Base-by-base conservation (phyloP, 2,888 invertebrate genomes). In the Amblyteles armatorius region DNA sequence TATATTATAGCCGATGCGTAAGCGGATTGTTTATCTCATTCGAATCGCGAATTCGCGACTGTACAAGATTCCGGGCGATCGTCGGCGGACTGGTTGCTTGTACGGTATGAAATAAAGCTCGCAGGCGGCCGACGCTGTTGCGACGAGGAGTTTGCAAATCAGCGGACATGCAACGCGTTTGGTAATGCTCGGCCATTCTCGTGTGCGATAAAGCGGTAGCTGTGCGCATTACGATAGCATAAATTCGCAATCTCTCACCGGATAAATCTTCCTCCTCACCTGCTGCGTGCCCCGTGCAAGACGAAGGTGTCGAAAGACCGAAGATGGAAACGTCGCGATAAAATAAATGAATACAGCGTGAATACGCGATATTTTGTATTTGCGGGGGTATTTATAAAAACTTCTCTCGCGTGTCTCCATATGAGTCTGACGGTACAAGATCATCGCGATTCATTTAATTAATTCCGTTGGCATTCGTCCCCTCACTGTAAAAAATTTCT, bases 21-120 rank as follows among this genome's bases (percentile, higher is more conserved):
- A 86, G 78, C 83, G 77, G 63, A 86, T 85, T 80, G 72, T 78
- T 85, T 85, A 86, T 82, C 83, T 68, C 73, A 63, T 85, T 74
- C 48, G 52, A 83, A 83, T 80, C 57, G 60, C 63, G 55, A 55
- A 29, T 72, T 50, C 60, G 57, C 65, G 50, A 48, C 44, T n/a
- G n/a, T 22, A 71, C 52, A 52, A 11, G 29, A 73, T 80, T 57
- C 60, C 60, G 26, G 16, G 57, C 57, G 16, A 60, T 60, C 60
- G 60, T 55, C 60, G 63, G 63, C 11, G 13, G 63, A 44, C 33
- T 65, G 50, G 48, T 65, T 76, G 65, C n/a, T 63, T 48, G 60
- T 26, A 13, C 16, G 40, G 26, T 40, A 67, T 44, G 36, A 40
- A 36, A 40, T 55, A 22, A 67, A 22, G 40, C 67, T 29, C 63